Evolutionary conservation across 2,797 vertebrate species (phyloP), one percentile per base, ranked within the genome.

Genomic region (Lepus townsendii): DNA sequence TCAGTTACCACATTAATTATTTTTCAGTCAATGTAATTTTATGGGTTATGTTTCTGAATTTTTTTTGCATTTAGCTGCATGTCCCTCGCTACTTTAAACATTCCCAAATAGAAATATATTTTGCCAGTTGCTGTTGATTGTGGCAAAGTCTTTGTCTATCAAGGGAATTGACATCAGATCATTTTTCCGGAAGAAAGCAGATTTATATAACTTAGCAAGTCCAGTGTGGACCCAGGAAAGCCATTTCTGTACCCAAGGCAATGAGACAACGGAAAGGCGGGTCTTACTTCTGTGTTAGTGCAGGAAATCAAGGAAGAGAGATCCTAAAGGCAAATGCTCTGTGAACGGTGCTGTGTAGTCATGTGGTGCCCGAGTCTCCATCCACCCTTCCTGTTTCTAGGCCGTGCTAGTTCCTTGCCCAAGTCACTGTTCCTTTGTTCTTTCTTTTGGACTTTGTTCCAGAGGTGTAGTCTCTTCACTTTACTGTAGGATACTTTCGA

Each of bases 21-120:
- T 54, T 88, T 93, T 79, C 16, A 4, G n/a, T 72, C 72, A 42
- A 8, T 83, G 19, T 91, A 50, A 60, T 63, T 92, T 78, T 79
- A 47, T 50, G 42, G 17, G 22, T 66, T 90, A 2, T 88, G 35
- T 52, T 54, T 88, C 32, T 57, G 9, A 72, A 32, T 83, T 62
- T n/a, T 82, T 6, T 75, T 91, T 85, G n/a, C 60, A 7, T 86
- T 79, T 85, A 30, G 5, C 3, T 72, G 11, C 24, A 35, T 66
- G 30, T 5, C 2, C 10, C 77, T 82, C 84, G 82, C 17, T 77
- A 50, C 63, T 82, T 62, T 26, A 77, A 94, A 92, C 95, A 57
- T 79, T 32, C 32, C 42, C 65, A 26, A 79, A 50, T 50, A 8
- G 65, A 65, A 63, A 85, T 35, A n/a, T 1, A 6, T 83, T 72